phyloP scores from a whole-genome alignment of 2,888 invertebrate species.

The Leuctra nigra region DNA sequence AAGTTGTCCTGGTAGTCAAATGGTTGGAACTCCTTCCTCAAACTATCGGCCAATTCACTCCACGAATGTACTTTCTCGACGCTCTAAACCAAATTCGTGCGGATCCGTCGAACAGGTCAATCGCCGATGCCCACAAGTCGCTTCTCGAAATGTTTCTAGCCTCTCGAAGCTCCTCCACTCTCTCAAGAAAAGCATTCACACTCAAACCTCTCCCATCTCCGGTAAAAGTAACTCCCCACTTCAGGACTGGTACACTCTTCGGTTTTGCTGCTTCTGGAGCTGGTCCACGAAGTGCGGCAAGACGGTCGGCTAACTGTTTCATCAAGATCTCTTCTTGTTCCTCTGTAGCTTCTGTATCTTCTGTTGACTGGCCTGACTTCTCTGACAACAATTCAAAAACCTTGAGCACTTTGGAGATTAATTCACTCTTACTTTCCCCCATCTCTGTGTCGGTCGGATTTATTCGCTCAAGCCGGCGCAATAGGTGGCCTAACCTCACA shows the following conservation, averaged over 20 bases:
- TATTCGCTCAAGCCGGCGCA: background rate
- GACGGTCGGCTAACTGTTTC: too few relatives aligned
- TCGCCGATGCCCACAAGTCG: constrained; percentile 27
- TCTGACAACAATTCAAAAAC: too few relatives aligned
- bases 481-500: background rate
- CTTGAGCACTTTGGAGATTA: background rate
- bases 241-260: constrained; percentile 5
- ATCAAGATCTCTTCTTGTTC: too few relatives aligned
- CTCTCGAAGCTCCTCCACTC: constrained; percentile 29
- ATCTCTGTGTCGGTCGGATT: background rate
- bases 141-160: constrained; percentile 25
- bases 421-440: background rate
- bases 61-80: constrained; percentile 20
- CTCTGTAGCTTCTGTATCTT: too few relatives aligned
- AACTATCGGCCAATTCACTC: constrained; percentile 19
- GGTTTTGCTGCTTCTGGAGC: too few relatives aligned
- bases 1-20: constrained; percentile 30
- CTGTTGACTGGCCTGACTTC: too few relatives aligned
- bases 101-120: constrained; percentile 29
- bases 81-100: constrained; percentile 35
- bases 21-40: constrained; percentile 27
- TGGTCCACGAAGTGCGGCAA: too few relatives aligned
- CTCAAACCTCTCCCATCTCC: constrained; percentile 19
- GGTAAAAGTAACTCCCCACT: constrained; percentile 28
- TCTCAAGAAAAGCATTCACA: constrained; percentile 26